phyloP scores from a whole-genome alignment of 2,113 vertebrate species.

The Macaca fascicularis region T2T-MFA8v1.1 NC_088376.1:153810001-153810500 shows the following conservation, averaged over 20 bases:
- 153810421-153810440: not conserved
- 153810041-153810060: slow-evolving; percentile 91
- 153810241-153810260: not conserved
- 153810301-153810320: no score
- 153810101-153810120: slow-evolving; percentile 89
- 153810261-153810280: not conserved
- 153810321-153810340: accelerated
- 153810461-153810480: not conserved
- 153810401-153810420: not conserved
- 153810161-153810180: accelerated
- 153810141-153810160: not conserved
- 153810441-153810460: not conserved
- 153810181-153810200: not conserved
- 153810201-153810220: not conserved
- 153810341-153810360: not conserved
- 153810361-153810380: not conserved
- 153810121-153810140: slow-evolving; percentile 88
- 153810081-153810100: slow-evolving; percentile 93
- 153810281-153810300: not conserved
- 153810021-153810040: slow-evolving; percentile 85
- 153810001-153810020: slow-evolving; percentile 94
- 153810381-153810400: not conserved
- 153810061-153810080: slow-evolving; percentile 90
- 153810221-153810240: not conserved
- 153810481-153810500: not conserved